Evolutionary conservation across 2,113 vertebrate genomes (phyloP), one percentile per base, ranked within the genome.

Genomic region (Xenus cinereus): DNA sequence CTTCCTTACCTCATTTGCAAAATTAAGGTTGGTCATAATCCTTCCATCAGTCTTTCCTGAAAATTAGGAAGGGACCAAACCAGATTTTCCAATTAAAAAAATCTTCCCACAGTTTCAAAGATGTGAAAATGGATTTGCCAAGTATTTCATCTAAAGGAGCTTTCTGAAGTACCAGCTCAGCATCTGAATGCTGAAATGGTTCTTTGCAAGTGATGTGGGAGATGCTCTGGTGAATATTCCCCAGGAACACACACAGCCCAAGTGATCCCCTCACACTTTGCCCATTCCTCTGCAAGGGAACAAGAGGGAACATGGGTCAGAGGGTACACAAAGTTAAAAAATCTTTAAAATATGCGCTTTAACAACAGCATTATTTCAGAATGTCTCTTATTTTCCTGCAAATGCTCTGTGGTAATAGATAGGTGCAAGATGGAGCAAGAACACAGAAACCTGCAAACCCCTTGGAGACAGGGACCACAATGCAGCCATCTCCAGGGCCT

Each of bases 1-100:
- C 57, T 87, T 89, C 77, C 71, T 84, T 96, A 93, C 89, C 23
- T 95, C 91, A 96, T 95, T 97, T 96, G 89, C 95, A 97, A 96
- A 97, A 97, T 93, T 87, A 96, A 46, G 91, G 89, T 69, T 89
- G 94, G 94, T 91, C 89, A 90, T 95, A 95, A 97, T 95, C 92
- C 84, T 87, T 89, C 84, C 91, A 90, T 89, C 81, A 94, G 63
- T 77, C 89, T 91, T 94, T 95, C 89, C 84, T 91, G 94, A 95
- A 97, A 95, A 95, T 95, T 95, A 96, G 71, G 63, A 94, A 92
- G 89, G 84, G 89, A 71, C 45, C 12, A 5, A 96, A 95, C 94
- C 84, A 95, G 94, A 95, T 91, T 91, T 95, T 94, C 87, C 7
- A 92, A 95, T 79, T 95, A 46, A 91, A 95, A 59, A 91, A 91